Percentiles rank a stretch among this genome's conserved stretches.
Conservation (phyloP, 2,113 vertebrate genomes). For the Chamaea fasciata region DNA sequence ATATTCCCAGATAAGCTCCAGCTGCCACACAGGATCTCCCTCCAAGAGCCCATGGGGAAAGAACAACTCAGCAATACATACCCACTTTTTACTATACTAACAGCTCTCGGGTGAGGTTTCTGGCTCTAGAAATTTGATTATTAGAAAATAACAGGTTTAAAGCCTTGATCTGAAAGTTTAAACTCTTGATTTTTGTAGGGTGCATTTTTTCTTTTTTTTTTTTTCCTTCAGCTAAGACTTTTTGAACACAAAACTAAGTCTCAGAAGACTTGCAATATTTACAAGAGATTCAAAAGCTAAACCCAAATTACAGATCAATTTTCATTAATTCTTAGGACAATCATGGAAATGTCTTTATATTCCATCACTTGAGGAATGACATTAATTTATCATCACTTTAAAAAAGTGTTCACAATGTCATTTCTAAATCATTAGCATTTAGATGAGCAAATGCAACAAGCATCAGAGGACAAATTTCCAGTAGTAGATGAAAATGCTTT, state of each 20-base stretch:
- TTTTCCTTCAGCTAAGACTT: not conserved
- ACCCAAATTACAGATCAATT: not conserved
- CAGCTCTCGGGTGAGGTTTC: not conserved
- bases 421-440: constrained; percentile 7
- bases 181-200: not conserved
- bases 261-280: not conserved
- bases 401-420: not conserved
- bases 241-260: not conserved
- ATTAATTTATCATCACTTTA: not conserved
- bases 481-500: not conserved
- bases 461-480: not conserved
- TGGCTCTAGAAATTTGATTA: not conserved
- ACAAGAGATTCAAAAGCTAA: not conserved
- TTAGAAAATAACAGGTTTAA: not conserved
- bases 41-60: not conserved
- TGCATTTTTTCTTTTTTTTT: not conserved
- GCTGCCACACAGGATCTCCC: not conserved
- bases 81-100: not conserved
- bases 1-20: not conserved
- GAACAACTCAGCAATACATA: not conserved
- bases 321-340: not conserved
- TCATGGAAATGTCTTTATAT: not conserved
- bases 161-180: not conserved
- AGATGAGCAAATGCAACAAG: not conserved
- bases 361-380: not conserved